Conservation (phyloP, 2,797 vertebrate species). For the Pantherophis vulpinus region DNA sequence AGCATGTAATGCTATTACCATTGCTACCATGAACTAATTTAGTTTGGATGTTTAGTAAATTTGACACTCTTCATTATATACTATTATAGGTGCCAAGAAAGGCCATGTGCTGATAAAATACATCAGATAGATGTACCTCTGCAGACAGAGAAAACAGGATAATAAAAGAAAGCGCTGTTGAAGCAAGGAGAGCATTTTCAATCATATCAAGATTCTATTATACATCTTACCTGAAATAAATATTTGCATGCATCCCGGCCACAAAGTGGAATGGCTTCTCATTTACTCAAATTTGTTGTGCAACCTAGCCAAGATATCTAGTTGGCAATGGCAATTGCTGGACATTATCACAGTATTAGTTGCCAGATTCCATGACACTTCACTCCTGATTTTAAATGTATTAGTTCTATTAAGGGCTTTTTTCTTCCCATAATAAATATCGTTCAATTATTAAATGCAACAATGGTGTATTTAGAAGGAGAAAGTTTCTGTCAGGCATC, state of each 20-base stretch:
- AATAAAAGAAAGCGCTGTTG: neutral
- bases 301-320: neutral
- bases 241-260: neutral
- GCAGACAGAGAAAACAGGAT: neutral
- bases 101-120: neutral
- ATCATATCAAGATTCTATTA: neutral
- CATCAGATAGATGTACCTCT: neutral
- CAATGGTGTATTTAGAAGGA: neutral
- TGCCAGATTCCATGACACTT: neutral
- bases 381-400: neutral
- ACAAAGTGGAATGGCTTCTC: neutral
- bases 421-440: neutral
- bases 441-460: neutral
- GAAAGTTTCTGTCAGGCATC: neutral
- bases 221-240: neutral
- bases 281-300: neutral
- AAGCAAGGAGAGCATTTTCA: neutral
- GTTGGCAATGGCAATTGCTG: neutral
- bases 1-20: neutral
- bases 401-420: neutral
- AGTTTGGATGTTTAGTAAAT: constrained; percentile 14
- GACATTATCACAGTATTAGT: neutral
- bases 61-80: neutral
- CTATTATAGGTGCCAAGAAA: neutral
- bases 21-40: neutral